phyloP scores from a whole-genome alignment of 1,140 invertebrate species.

The Megalopta genalis region DNA sequence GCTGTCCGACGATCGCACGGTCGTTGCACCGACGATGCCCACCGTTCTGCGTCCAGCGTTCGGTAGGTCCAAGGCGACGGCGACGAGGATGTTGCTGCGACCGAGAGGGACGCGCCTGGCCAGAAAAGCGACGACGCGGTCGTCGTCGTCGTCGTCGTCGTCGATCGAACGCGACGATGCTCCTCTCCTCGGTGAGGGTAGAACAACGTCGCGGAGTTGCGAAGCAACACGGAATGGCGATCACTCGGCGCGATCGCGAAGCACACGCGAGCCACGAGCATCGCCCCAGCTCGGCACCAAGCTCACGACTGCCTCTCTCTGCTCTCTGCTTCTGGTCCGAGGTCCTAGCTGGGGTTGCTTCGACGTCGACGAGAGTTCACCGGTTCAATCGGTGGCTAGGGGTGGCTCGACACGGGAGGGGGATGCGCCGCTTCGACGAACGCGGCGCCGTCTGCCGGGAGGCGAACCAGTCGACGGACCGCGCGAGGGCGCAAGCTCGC shows the following conservation, averaged over 20 bases:
- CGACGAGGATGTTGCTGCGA: constrained; percentile 8
- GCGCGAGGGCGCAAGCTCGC: constrained; percentile 7
- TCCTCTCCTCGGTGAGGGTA: constrained; percentile 40
- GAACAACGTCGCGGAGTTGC: constrained; percentile 5
- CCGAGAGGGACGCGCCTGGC: neutral
- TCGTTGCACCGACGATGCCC: constrained; percentile 47
- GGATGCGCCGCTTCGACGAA: constrained; percentile 21
- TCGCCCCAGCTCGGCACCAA: constrained; percentile 74
- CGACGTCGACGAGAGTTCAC: constrained; percentile 65
- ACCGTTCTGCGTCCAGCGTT: constrained; percentile 30
- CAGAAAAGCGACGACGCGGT: neutral
- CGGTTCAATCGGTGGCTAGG: constrained; percentile 54
- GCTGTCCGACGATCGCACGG: constrained; percentile 40
- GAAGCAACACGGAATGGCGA: constrained; percentile 39
- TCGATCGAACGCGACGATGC: constrained; percentile 13
- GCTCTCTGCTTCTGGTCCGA: constrained; percentile 42
- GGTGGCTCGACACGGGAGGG: constrained; percentile 27
- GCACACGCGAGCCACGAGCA: constrained; percentile 66
- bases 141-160: constrained; percentile 1
- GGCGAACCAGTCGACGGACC: neutral
- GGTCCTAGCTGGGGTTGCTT: constrained; percentile 68
- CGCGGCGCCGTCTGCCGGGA: constrained; percentile 34
- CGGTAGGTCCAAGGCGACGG: constrained; percentile 7
- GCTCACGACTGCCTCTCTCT: constrained; percentile 72
- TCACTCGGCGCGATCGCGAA: constrained; percentile 55